Evolutionary conservation across 1,140 invertebrate genomes (phyloP).

Genomic region (Drosophila paulistorum): DNA sequence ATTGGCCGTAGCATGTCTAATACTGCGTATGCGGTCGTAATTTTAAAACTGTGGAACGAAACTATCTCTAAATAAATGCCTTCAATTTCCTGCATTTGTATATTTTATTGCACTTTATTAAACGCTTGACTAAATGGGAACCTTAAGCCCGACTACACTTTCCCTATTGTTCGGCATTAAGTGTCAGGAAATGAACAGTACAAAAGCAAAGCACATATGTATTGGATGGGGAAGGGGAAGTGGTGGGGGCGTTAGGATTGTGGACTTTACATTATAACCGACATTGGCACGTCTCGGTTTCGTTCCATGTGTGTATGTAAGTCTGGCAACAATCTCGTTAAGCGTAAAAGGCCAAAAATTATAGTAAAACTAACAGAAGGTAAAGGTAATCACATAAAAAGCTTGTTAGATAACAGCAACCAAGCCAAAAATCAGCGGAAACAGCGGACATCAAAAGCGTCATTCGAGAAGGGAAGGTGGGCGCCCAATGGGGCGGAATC

Average conservation of each 20-base stretch:
- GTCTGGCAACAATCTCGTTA: conserved; percentile 72
- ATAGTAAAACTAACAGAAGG: conserved; percentile 79
- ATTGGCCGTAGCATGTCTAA: not conserved
- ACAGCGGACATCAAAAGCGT: conserved; percentile 55
- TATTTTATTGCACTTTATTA: conserved; percentile 3
- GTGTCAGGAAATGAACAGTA: conserved; percentile 42
- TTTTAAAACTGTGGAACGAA: not conserved
- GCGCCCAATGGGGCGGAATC: not conserved
- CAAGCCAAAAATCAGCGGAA: conserved; percentile 41
- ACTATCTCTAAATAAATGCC: not conserved
- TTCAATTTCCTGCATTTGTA: conserved; percentile 1
- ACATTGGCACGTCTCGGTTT: conserved; percentile 46
- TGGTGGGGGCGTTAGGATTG: not conserved
- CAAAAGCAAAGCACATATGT: conserved; percentile 28
- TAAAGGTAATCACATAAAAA: conserved; percentile 80
- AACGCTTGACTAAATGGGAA: conserved; percentile 10
- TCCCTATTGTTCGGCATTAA: conserved; percentile 40
- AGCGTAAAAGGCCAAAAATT: conserved; percentile 76
- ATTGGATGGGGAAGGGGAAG: conserved; percentile 18
- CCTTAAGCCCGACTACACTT: not conserved
- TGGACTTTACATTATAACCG: conserved; percentile 14
- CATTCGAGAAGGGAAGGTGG: not conserved
- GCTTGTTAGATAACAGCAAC: conserved; percentile 74
- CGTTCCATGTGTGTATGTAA: conserved; percentile 17
- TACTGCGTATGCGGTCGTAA: not conserved